Evolutionary conservation across 2,888 invertebrate species (phyloP), one percentile per base, ranked within the genome.

Genomic region (Diarsia mendica): DNA sequence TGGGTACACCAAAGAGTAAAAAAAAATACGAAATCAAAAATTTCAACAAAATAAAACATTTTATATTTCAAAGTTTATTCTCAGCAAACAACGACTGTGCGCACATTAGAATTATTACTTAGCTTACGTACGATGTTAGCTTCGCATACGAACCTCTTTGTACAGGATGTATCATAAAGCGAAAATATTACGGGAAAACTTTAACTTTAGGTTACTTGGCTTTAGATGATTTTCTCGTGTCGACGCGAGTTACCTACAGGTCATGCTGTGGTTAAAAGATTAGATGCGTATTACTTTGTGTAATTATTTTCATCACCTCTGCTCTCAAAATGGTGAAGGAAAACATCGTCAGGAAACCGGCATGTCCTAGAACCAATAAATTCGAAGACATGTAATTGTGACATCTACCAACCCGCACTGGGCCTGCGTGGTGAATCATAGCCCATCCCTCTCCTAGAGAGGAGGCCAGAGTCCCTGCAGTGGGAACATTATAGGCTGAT

Each of bases 101-200:
- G 44, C 44, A 69, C 81, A 77, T 78, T 77, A 78, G 13, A 82
- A 73, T 71, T 49, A 76, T 76, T 79, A 75, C 66, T 58, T 82
- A 72, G 69, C 44, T 65, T 66, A 63, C 51, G 33, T 66, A 63
- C 51, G 33, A 65, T 11, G 48, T 58, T 63, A 28, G 48, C 67
- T 64, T 69, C 33, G 73, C 74, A 78, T 77, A 77, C 51, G n/a
- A 44, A 39, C 44, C 48, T 64, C 58, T 78, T 78, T 80, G 39
- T 80, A 60, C 11, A 13, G 49, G 58, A 44, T 77, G 28, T 63
- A 63, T 55, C 10, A 63, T 44, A 70, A 78, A 63, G 53, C n/a
- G 5, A 49, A 53, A 70, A 61, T 68, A 78, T 64, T 49, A 58
- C 49, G n/a, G 15, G 58, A 23, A 68, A 48, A 44, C 11, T 77